These are phyloP conservation scores for Cotesia typhae DNA, from an alignment of 1,140 invertebrate genomes.

Conservation along the genomic window DNA sequence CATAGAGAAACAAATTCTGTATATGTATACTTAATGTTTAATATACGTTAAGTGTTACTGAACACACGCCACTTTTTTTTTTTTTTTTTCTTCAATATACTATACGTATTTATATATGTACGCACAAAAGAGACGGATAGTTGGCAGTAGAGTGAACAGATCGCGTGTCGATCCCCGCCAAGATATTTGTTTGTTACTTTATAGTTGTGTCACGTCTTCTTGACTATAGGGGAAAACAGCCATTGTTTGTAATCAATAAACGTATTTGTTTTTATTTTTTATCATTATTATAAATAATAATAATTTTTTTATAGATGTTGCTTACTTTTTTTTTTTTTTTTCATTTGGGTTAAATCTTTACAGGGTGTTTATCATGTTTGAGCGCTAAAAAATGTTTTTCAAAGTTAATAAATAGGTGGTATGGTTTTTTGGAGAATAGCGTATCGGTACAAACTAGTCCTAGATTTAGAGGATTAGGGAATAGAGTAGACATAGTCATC, in stretches of 20 bases:
- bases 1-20: too few species aligned
- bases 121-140: constrained; percentile 22
- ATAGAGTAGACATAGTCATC: too few species aligned
- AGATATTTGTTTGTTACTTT: constrained; percentile 65
- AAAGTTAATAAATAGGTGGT: too few species aligned
- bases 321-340: too few species aligned
- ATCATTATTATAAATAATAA: not conserved
- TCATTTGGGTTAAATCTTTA: too few species aligned
- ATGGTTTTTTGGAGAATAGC: too few species aligned
- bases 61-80: not conserved
- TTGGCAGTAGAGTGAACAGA: constrained; percentile 36
- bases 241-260: constrained; percentile 56
- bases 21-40: not conserved
- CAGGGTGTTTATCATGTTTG: too few species aligned
- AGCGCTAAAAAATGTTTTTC: too few species aligned
- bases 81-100: not conserved
- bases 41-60: constrained; percentile 16
- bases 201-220: constrained; percentile 57
- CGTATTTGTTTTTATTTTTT: constrained; percentile 29
- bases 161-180: constrained; percentile 61
- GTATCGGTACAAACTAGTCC: too few species aligned
- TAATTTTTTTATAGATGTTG: too few species aligned
- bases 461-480: too few species aligned
- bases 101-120: not conserved
- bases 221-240: constrained; percentile 48